Base-by-base conservation (phyloP, 2,113 vertebrate species). In the Burhinus bistriatus region DNA sequence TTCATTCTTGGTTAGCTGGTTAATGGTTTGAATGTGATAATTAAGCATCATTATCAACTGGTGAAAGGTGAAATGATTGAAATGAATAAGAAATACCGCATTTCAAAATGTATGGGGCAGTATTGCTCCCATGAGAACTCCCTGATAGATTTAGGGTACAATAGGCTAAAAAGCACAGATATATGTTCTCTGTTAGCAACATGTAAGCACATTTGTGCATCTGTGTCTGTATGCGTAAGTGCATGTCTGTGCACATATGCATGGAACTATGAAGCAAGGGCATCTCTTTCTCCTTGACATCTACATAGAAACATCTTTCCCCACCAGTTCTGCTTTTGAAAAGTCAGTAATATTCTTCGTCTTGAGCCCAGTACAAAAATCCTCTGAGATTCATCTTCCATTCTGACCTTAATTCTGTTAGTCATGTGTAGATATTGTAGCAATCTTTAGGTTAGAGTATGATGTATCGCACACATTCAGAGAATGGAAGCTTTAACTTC, bases 41-140 rank as follows among this genome's bases (percentile, higher is more conserved):
- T 83, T 83, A 84, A 93, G 49, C 70, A 83, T 72, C 83, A 54
- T 93, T 93, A 95, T 64, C 84, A 87, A 88, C 22, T 83, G 66
- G 45, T 94, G 70, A 89, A 89, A 96, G 81, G 70, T 58, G 26
- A 82, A 97, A 96, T 89, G 26, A 95, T 76, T 95, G 58, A 93
- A 96, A 94, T 16, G 2, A 96, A 69, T 69, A 89, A 69, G 87
- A 95, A 97, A 91, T 73, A 70, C 88, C 69, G 32, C 75, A 82
- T 62, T 95, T 93, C 75, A 91, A 93, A 94, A 87, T 44, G 45
- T 85, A 73, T 73, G 70, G 93, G 58, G 22, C 25, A 82, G 26
- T 69, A 93, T 21, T 54, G 69, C 30, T 92, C 91, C 86, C 80
- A 71, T 20, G 91, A 95, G 93, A 89, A 34, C 59, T 62, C 70